Base-by-base conservation (phyloP, 1,140 invertebrate species). In the Luehdorfia chinensis region DNA sequence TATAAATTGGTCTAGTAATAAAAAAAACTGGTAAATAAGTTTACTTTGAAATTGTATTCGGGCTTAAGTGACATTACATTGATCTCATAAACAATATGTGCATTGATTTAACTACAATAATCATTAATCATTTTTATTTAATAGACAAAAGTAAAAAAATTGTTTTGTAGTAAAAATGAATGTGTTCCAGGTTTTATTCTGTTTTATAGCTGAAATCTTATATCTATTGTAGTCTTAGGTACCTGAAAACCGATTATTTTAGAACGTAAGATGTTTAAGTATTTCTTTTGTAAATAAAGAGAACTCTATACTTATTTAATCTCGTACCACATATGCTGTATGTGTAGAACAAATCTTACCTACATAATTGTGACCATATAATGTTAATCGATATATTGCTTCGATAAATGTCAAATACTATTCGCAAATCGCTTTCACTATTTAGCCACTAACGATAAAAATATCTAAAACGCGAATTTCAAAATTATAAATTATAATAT, bases 221-320 rank as follows among this genome's bases (percentile, higher is more conserved):
- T 36, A 36, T 9, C 16, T 19, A 18, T 9, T 9, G 11, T 39
- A 39, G 36, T 23, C 21, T 39, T 39, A 39, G 36, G 36, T 39
- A 39, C 36, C 36, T 39, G 36, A 39, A 39, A 31, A 1, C 11
- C 11, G n/a, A 31, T 1, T 13, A 25, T 12, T 25, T n/a, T 25
- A 25, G 36, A 2, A 25, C 12, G 13, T 36, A 39, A 39, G 36
- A 9, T 15, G 6, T 21, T 31, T 31, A 31, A 31, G 28, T 31
- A n/a, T n/a, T 31, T 31, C 21, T 39, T 39, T 39, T 39, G 36
- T 39, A 39, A 14, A 39, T 39, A 39, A 25, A 33, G 4, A 4
- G 14, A 33, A 33, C 13, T 15, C 13, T 14, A 32, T 11, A 15
- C 8, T 33, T 7, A 14, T 14, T 33, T 16, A n/a, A 33, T 15